Conservation (phyloP, 2,888 invertebrate genomes). For the Amblyjoppa proteus region DNA sequence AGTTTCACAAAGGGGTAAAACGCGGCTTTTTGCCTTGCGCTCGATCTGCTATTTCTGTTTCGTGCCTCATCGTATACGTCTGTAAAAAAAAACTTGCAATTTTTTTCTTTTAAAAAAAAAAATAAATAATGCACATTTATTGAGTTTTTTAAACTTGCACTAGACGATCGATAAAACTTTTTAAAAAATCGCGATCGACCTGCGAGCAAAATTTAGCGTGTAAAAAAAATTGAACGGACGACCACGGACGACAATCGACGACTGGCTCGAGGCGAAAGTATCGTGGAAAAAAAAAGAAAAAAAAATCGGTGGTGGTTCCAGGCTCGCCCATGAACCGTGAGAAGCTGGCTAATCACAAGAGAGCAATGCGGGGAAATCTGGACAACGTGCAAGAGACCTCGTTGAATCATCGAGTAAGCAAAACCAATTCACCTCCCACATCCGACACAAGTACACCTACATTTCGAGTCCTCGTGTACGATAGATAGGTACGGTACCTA, state of each 20-base stretch:
- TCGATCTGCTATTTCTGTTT: not conserved
- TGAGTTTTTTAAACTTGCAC: too few species aligned
- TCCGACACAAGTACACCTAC: conserved; percentile 82
- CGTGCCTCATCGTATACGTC: too few species aligned
- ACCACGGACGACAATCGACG: conserved; percentile 5
- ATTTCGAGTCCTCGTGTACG: conserved; percentile 82
- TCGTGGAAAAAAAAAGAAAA: conserved; percentile 4
- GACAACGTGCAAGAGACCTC: conserved; percentile 91
- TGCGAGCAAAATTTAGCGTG: too few species aligned
- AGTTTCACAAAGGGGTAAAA: not conserved
- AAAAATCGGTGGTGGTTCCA: conserved; percentile 83
- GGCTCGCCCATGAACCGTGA: conserved; percentile 94
- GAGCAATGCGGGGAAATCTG: conserved; percentile 88
- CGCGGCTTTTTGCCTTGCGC: not conserved
- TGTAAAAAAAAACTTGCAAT: too few species aligned
- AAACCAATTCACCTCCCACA: conserved; percentile 83
- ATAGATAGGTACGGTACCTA: conserved; percentile 81
- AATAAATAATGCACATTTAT: too few species aligned
- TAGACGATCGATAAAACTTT: too few species aligned
- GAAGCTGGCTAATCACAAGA: conserved; percentile 91
- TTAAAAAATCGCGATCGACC: too few species aligned
- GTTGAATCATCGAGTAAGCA: conserved; percentile 90
- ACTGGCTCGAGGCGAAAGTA: not conserved
- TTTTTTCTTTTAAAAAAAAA: too few species aligned
- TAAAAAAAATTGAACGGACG: not conserved